Evolutionary conservation across 2,888 invertebrate genomes (phyloP).

Genomic region (Meteorus colon): DNA sequence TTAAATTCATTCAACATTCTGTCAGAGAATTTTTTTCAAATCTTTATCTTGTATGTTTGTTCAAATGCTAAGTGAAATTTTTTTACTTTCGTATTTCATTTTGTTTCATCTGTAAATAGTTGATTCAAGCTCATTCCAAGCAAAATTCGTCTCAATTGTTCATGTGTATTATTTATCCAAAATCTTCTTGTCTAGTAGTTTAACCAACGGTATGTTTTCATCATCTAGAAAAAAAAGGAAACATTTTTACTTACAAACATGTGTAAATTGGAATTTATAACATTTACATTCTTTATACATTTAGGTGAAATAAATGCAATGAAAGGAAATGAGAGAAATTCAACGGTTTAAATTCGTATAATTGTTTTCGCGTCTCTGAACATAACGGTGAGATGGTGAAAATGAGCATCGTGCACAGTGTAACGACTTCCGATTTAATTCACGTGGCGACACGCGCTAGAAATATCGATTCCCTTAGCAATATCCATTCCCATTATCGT

Average conservation of each 20-base stretch:
- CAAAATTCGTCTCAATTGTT: too few species aligned
- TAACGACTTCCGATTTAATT: conserved; percentile 17
- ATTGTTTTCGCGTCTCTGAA: conserved; percentile 8
- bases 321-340: not conserved
- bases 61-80: too few species aligned
- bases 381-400: not conserved
- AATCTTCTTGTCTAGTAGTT: too few species aligned
- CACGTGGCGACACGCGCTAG: not conserved
- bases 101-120: not conserved
- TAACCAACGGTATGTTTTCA: too few species aligned
- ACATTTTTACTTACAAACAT: not conserved
- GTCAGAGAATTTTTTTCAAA: not conserved
- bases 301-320: conserved; percentile 2
- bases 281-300: not conserved
- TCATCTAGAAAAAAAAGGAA: not conserved
- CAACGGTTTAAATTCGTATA: conserved; percentile 10
- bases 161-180: too few species aligned
- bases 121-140: too few species aligned
- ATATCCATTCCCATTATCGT: conserved; percentile 14
- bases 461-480: conserved; percentile 18
- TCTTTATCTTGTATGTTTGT: too few species aligned
- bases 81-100: not conserved
- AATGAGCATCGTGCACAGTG: not conserved
- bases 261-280: not conserved
- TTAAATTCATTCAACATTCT: not conserved